Conservation (phyloP, 2,888 invertebrate species). For the Agrochola macilenta region DNA sequence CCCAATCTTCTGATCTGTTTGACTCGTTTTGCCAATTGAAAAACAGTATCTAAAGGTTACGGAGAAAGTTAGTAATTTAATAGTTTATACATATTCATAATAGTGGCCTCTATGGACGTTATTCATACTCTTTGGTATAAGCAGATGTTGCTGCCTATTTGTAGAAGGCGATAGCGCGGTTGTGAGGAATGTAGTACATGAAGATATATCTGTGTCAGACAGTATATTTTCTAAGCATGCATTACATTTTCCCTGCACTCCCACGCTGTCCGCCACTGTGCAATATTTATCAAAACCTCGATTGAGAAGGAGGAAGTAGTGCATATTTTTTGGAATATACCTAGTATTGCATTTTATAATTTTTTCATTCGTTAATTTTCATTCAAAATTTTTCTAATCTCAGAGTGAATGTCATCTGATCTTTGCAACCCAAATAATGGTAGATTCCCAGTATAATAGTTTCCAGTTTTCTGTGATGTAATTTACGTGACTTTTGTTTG, state of each 20-base stretch:
- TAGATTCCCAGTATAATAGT: neutral
- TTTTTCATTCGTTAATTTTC: too few relatives aligned
- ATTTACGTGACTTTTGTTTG: neutral
- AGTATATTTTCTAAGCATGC: neutral
- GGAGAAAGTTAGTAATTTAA: neutral
- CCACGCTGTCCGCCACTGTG: slow-evolving; percentile 16
- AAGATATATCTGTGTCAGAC: neutral
- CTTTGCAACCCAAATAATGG: neutral
- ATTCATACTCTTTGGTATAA: slow-evolving; percentile 13
- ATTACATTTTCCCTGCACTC: slow-evolving; percentile 16
- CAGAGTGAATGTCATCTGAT: neutral
- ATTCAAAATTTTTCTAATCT: neutral
- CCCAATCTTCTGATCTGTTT: neutral
- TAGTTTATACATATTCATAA: neutral
- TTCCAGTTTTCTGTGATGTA: neutral
- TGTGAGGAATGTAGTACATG: neutral
- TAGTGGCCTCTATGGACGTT: neutral
- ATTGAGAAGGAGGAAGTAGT: slow-evolving; percentile 6
- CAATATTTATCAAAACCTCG: slow-evolving; percentile 1
- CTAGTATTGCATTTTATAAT: neutral
- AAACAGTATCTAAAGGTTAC: slow-evolving; percentile 4
- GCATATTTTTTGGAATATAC: neutral
- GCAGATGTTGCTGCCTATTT: slow-evolving; percentile 10
- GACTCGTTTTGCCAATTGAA: neutral
- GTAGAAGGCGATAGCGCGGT: neutral